phyloP scores from a whole-genome alignment of 2,888 invertebrate species.

The Biston stratarius region DNA sequence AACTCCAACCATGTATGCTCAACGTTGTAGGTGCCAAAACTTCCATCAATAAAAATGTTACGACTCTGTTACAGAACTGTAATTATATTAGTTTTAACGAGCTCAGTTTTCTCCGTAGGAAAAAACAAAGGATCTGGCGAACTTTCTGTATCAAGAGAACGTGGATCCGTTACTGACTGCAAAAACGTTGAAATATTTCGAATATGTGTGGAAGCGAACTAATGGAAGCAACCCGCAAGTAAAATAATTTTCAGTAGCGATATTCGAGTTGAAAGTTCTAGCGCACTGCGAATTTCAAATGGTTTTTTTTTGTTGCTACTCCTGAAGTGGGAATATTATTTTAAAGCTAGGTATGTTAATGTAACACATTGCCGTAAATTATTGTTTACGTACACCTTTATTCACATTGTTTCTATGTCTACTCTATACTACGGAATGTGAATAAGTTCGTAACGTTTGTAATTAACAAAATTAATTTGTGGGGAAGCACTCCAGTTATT shows the following conservation, averaged over 20 bases:
- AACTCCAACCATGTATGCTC: constrained; percentile 21
- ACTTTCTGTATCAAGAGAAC: constrained; percentile 79
- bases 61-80: constrained; percentile 56
- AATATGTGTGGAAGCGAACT: constrained; percentile 84
- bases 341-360: not conserved
- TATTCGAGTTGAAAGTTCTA: constrained; percentile 11
- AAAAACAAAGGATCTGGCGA: constrained; percentile 76
- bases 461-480: constrained; percentile 5
- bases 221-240: constrained; percentile 81
- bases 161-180: constrained; percentile 72
- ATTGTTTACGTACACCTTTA: no score
- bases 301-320: not conserved
- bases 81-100: constrained; percentile 74
- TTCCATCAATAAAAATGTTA: constrained; percentile 71
- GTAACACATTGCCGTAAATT: no score
- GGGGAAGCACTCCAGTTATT: not conserved
- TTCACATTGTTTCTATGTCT: no score
- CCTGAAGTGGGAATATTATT: not conserved
- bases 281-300: not conserved
- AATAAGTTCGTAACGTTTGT: not conserved
- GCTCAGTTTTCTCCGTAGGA: constrained; percentile 66
- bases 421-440: not conserved
- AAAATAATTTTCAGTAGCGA: constrained; percentile 22
- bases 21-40: constrained; percentile 49
- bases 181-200: constrained; percentile 81